Conservation (phyloP, 2,797 vertebrate species). For the Propithecus perrieri region DNA sequence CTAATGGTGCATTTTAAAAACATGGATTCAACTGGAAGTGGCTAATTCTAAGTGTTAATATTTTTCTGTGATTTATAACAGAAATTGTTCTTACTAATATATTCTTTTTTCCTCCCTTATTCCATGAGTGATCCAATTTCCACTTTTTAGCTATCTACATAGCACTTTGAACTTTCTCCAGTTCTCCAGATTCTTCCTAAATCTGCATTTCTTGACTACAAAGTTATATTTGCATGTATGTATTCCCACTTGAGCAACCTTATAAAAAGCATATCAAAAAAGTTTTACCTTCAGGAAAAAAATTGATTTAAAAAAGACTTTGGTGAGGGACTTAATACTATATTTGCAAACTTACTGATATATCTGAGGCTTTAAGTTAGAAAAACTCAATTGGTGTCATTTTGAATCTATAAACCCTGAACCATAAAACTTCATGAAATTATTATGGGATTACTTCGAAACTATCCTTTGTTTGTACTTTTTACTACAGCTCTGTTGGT, state of each 20-base stretch:
- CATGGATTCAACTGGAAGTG: not conserved
- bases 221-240: not conserved
- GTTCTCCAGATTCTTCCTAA: constrained; percentile 11
- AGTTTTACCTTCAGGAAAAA: not conserved
- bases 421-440: constrained; percentile 31
- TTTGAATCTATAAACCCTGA: constrained; percentile 41
- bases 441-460: constrained; percentile 35
- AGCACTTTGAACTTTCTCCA: not conserved
- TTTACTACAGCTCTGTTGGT: constrained; percentile 8
- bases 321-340: not conserved
- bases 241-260: not conserved
- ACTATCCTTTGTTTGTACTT: constrained; percentile 35
- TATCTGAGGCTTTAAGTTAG: not conserved
- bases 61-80: constrained; percentile 28
- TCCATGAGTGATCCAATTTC: not conserved
- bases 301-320: constrained; percentile 12
- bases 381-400: constrained; percentile 2
- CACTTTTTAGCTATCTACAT: not conserved
- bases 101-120: not conserved
- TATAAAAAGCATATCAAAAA: constrained; percentile 24
- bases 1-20: not conserved
- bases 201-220: not conserved
- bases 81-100: not conserved
- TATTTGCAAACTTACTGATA: not conserved
- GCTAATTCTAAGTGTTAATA: not conserved